Evolutionary conservation across 2,113 vertebrate genomes (phyloP).

Genomic region (Lasiurus cinereus): DNA sequence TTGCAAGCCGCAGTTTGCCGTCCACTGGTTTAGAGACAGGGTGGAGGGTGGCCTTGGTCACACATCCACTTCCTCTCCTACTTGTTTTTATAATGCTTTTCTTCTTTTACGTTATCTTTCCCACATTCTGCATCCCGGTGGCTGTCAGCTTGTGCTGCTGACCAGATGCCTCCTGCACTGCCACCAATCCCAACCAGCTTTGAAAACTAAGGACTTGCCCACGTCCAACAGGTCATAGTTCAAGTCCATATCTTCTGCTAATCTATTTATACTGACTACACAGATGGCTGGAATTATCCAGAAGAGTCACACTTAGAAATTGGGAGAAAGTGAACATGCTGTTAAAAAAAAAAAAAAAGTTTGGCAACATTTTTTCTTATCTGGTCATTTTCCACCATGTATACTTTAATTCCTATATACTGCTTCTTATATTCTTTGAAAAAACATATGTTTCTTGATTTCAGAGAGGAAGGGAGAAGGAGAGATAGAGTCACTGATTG

Average conservation of each 20-base stretch:
- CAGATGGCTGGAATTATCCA: conserved; percentile 55
- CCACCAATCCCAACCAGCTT: not conserved
- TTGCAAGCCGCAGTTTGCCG: too few relatives aligned
- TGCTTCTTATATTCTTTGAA: not conserved
- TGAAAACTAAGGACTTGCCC: not conserved
- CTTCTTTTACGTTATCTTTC: not conserved
- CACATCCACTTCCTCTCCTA: not conserved
- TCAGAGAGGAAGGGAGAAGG: too few relatives aligned
- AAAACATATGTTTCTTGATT: too few relatives aligned
- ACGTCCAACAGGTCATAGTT: not conserved
- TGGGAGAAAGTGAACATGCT: conserved; percentile 8
- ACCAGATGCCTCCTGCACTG: not conserved
- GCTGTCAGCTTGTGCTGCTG: not conserved
- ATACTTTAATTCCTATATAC: not conserved
- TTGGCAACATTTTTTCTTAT: not conserved
- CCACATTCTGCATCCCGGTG: not conserved
- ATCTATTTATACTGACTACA: conserved; percentile 48
- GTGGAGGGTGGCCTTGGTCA: not conserved
- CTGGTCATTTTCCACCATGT: not conserved
- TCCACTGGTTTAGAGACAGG: not conserved
- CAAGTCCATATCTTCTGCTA: not conserved
- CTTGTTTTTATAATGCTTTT: not conserved
- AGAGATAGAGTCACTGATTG: too few relatives aligned
- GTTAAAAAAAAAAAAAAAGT: not conserved
- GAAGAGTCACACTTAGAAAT: conserved; percentile 57